Conservation (phyloP, 2,888 invertebrate genomes). For the Lathronympha strigana region DNA sequence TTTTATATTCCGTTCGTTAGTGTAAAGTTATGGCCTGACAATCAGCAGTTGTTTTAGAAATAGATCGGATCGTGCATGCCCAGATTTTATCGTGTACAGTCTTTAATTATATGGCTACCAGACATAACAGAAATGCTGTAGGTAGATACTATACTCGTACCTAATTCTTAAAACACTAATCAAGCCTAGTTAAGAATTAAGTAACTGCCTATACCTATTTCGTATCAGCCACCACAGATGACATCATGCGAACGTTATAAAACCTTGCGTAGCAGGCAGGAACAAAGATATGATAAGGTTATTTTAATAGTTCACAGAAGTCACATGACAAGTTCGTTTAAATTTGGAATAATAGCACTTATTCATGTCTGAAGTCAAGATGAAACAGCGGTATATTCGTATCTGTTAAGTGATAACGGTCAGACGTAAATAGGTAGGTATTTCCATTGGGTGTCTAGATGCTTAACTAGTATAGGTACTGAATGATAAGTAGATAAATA, state of each 20-base stretch:
- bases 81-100: no score
- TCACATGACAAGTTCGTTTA: slow-evolving; percentile 7
- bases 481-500: no score
- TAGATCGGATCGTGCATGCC: no score
- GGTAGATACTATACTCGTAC: no score
- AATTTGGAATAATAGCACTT: slow-evolving; percentile 8
- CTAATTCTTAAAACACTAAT: no score
- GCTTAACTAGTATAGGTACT: no score
- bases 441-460: not conserved
- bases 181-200: not conserved
- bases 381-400: slow-evolving; percentile 8
- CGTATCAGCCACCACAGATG: not conserved
- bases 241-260: slow-evolving; percentile 15
- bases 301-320: slow-evolving; percentile 12
- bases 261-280: not conserved
- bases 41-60: no score
- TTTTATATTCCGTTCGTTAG: no score
- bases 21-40: no score
- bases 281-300: slow-evolving; percentile 8
- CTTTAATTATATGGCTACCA: no score
- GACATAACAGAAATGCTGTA: no score
- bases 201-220: not conserved
- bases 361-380: not conserved
- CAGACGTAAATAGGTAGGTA: not conserved
- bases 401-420: not conserved